A percentile compares a stretch with the other conserved stretches of the same genome.
Evolutionary conservation across 2,797 vertebrate genomes (phyloP).

Genomic region (Neosilurus hyrtlii): DNA sequence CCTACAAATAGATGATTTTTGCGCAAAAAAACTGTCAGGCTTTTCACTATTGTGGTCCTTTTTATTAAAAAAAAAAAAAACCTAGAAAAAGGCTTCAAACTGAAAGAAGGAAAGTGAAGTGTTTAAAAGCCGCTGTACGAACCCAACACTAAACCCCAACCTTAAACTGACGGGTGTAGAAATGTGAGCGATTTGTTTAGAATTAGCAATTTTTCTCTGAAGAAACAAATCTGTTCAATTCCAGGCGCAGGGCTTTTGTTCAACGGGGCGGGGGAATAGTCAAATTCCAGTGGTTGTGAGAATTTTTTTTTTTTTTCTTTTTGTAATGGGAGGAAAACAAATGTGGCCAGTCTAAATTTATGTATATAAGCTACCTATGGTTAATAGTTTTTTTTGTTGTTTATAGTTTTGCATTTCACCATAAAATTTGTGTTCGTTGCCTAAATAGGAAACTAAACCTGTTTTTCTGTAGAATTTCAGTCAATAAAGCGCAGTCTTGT

Average conservation of each 20-base stretch:
- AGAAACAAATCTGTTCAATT: conserved; percentile 6
- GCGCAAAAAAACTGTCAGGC: not conserved
- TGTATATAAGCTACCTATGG: conserved; percentile 66
- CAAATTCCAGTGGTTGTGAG: conserved; percentile 37
- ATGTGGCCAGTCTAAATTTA: conserved; percentile 69
- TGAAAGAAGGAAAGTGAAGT: conserved; percentile 59
- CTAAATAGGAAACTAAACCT: conserved; percentile 81
- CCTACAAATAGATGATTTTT: not conserved
- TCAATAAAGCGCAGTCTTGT: conserved; percentile 81
- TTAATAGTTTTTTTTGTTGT: conserved; percentile 57
- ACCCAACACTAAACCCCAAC: conserved; percentile 35
- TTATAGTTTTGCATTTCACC: conserved; percentile 70
- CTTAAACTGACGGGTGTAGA: conserved; percentile 9
- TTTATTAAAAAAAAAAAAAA: not conserved
- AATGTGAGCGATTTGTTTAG: not conserved
- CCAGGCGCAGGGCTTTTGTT: conserved; percentile 23
- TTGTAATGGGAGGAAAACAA: conserved; percentile 54
- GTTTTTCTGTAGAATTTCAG: conserved; percentile 74
- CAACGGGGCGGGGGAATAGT: not conserved
- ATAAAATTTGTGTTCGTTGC: conserved; percentile 75
- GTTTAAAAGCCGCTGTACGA: conserved; percentile 43
- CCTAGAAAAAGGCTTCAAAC: not conserved
- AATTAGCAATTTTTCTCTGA: not conserved
- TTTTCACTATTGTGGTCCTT: not conserved
- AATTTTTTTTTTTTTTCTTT: conserved; percentile 59